Conservation (phyloP, 2,797 vertebrate species). For the Falco rusticolus region DNA sequence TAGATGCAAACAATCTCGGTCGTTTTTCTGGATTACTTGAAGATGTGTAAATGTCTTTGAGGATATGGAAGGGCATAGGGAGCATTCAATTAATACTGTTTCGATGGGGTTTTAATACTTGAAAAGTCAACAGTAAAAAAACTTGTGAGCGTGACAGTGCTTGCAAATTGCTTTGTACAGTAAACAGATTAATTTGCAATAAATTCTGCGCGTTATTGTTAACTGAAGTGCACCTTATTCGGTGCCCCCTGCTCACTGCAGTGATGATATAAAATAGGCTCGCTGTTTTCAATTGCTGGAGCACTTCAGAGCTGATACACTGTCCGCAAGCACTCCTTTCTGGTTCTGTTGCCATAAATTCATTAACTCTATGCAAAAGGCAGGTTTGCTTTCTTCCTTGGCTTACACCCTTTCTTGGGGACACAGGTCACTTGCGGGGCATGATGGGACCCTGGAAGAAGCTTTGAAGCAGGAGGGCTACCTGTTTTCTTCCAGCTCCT, state of each 20-base stretch:
- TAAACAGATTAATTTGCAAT: constrained; percentile 27
- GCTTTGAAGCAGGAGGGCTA: background rate
- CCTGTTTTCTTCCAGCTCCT: background rate
- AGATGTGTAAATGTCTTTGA: constrained; percentile 36
- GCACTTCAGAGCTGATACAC: background rate
- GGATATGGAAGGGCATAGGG: background rate
- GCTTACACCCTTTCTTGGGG: background rate
- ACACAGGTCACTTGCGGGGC: rapidly evolving
- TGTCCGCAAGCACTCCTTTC: background rate
- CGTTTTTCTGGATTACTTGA: constrained; percentile 1
- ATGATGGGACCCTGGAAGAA: background rate
- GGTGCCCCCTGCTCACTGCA: background rate
- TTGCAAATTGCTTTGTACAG: background rate
- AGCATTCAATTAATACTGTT: constrained; percentile 21
- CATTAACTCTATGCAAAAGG: background rate
- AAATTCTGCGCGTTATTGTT: background rate
- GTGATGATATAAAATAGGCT: background rate
- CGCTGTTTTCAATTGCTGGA: background rate
- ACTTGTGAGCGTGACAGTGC: background rate
- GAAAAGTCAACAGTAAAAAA: background rate
- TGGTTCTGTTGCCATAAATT: background rate
- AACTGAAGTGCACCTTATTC: background rate
- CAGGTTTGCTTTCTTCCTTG: background rate
- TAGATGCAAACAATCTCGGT: constrained; percentile 47
- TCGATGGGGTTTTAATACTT: constrained; percentile 2